Evolutionary conservation across 2,888 invertebrate genomes (phyloP).

Genomic region (Creontiades dilutus): DNA sequence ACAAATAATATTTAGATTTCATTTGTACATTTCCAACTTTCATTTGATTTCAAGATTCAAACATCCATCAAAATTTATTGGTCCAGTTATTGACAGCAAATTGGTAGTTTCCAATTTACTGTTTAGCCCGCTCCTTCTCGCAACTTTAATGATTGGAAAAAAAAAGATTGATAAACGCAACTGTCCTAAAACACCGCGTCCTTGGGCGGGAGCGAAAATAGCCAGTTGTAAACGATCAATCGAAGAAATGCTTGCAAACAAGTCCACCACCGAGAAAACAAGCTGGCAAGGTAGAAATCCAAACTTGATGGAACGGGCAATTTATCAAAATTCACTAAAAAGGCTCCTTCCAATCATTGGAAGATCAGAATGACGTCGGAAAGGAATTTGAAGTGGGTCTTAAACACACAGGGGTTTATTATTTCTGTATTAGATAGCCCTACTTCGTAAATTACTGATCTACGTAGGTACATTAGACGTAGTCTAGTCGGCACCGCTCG

Average conservation of each 20-base stretch:
- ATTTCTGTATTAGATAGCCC: no score
- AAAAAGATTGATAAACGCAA: background rate
- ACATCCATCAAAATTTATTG: background rate
- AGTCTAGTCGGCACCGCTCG: no score
- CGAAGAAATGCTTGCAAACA: slow-evolving; percentile 47
- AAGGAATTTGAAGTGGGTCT: background rate
- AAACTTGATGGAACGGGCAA: slow-evolving; percentile 32
- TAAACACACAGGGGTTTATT: background rate
- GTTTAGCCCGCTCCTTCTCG: background rate
- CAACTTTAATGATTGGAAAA: background rate
- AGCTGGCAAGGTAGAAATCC: slow-evolving; percentile 56
- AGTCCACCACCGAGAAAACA: slow-evolving; percentile 55
- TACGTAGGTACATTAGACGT: no score
- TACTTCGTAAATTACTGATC: no score
- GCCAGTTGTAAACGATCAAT: slow-evolving; percentile 63
- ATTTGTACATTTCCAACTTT: no score
- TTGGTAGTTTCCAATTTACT: background rate
- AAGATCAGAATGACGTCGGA: background rate
- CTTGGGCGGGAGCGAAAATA: slow-evolving; percentile 55
- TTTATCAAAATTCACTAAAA: slow-evolving; percentile 40
- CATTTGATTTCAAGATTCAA: background rate
- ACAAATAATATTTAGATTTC: no score
- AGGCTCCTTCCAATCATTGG: background rate
- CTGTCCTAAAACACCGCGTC: slow-evolving; percentile 47
- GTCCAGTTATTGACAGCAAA: background rate